phyloP scores from a whole-genome alignment of 2,888 invertebrate species.

The Eilema depressum region DNA sequence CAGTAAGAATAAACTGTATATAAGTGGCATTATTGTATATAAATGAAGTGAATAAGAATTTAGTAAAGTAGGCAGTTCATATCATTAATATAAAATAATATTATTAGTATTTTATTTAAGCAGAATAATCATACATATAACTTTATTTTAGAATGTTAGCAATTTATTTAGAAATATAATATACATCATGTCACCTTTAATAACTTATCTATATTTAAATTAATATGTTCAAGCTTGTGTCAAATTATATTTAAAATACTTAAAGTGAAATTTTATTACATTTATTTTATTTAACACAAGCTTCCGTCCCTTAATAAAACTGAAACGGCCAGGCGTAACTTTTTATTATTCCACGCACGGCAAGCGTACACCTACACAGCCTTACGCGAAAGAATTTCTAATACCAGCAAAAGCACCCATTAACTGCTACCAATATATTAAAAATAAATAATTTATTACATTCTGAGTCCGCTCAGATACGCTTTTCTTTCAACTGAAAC shows the following conservation, averaged over 20 bases:
- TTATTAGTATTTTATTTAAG: too few species aligned
- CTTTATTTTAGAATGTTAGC: too few species aligned
- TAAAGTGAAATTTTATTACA: neutral
- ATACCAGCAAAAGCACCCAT: conserved; percentile 14
- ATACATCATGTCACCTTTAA: too few species aligned
- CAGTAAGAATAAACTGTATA: too few species aligned
- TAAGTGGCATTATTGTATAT: too few species aligned
- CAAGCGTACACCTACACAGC: conserved; percentile 11
- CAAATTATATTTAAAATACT: neutral
- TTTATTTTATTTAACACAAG: neutral
- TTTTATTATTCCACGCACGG: conserved; percentile 25
- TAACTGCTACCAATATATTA: conserved; percentile 27
- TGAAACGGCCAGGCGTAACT: conserved; percentile 7
- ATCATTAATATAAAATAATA: too few species aligned
- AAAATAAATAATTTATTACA: conserved; percentile 39
- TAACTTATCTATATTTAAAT: too few species aligned
- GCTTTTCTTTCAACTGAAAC: neutral
- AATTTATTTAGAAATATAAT: too few species aligned
- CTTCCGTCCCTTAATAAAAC: conserved; percentile 9
- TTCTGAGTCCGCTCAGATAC: neutral
- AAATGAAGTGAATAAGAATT: too few species aligned
- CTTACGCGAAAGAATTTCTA: conserved; percentile 10
- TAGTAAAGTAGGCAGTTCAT: too few species aligned
- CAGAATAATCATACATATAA: too few species aligned
- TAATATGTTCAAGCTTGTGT: too few species aligned